Percentiles rank a stretch among this genome's conserved stretches.
Conservation (phyloP, 1,140 invertebrate species). For the Alviniconcha marisindica region DNA sequence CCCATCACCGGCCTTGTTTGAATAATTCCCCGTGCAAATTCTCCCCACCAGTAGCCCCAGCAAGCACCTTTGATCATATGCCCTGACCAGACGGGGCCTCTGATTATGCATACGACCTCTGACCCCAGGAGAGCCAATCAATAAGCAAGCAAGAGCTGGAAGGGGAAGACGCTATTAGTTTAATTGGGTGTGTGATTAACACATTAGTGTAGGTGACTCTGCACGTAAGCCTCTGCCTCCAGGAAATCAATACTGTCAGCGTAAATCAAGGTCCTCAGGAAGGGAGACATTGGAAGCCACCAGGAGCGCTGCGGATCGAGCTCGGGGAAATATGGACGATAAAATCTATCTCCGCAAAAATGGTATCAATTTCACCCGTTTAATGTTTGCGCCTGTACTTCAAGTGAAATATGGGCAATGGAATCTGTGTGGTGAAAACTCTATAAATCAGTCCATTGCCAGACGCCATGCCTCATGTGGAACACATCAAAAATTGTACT, state of each 20-base stretch:
- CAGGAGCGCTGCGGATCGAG: too few species aligned
- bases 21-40: conserved; percentile 11
- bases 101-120: conserved; percentile 29
- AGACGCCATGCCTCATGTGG: too few species aligned
- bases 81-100: background rate
- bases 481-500: too few species aligned
- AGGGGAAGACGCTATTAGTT: conserved; percentile 15
- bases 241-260: background rate
- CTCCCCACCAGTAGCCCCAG: background rate
- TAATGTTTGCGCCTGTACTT: too few species aligned
- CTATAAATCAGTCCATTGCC: too few species aligned
- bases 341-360: too few species aligned
- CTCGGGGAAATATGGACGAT: too few species aligned
- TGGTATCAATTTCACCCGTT: too few species aligned
- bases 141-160: background rate
- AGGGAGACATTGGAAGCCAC: too few species aligned
- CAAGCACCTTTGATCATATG: conserved; percentile 8
- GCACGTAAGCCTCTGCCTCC: background rate
- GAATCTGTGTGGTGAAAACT: too few species aligned
- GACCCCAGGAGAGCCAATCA: conserved; percentile 12
- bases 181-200: conserved; percentile 34
- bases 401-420: too few species aligned
- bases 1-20: background rate
- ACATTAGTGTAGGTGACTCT: background rate
- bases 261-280: background rate